Percentiles rank a stretch among this genome's conserved stretches.
Conservation (phyloP, 53 echinoderm and acorn worm species). For the Henricia sp. region DNA sequence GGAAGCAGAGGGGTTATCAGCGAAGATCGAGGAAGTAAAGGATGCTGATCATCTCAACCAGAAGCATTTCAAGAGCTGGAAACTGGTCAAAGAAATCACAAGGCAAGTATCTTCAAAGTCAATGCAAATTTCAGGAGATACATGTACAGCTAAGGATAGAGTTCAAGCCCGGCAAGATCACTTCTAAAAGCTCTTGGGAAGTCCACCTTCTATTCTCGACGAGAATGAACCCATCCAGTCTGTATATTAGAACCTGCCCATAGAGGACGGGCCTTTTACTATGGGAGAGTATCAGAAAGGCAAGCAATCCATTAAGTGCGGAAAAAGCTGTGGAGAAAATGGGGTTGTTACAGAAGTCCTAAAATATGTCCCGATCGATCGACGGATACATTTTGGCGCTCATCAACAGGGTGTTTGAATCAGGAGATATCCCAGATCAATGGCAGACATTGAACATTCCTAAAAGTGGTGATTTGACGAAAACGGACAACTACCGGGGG, state of each 20-base stretch:
- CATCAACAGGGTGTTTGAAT: slow-evolving; percentile 22
- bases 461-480: slow-evolving; percentile 15
- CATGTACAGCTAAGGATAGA: background rate
- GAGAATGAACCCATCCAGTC: background rate
- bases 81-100: slow-evolving; percentile 13
- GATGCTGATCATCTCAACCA: slow-evolving; percentile 9
- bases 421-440: background rate
- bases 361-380: too few species aligned
- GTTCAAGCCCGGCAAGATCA: slow-evolving; percentile 39
- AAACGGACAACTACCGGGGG: slow-evolving; percentile 6
- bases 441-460: slow-evolving; percentile 24
- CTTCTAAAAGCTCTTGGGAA: slow-evolving; percentile 47
- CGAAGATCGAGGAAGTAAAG: too few species aligned
- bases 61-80: slow-evolving; percentile 31
- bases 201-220: background rate
- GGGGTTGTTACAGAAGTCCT: slow-evolving; percentile 19
- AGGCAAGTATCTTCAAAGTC: slow-evolving; percentile 1
- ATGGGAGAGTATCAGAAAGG: background rate
- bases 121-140: background rate
- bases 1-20: too few species aligned
- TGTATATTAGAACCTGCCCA: slow-evolving; percentile 1
- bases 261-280: background rate
- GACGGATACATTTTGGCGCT: background rate
- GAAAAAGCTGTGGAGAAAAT: slow-evolving; percentile 29
- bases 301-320: background rate